Evolutionary conservation across 1,140 invertebrate genomes (phyloP).

Genomic region (Telenomus remus): DNA sequence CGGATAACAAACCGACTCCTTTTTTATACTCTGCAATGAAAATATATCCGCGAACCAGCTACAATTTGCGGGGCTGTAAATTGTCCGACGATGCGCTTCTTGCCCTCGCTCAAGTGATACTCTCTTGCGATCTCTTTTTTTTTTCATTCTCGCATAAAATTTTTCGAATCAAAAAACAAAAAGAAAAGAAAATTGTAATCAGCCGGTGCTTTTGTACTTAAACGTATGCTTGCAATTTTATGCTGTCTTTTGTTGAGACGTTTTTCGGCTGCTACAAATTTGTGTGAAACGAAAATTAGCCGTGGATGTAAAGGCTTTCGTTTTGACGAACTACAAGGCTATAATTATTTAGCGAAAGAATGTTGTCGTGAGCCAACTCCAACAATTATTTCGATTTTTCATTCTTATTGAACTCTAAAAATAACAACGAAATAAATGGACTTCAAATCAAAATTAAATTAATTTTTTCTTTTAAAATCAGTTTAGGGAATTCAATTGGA

Average conservation of each 20-base stretch:
- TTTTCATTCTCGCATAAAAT: constrained; percentile 28
- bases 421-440: no score
- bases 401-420: no score
- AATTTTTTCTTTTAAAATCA: no score
- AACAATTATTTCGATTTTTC: not conserved
- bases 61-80: constrained; percentile 48
- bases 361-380: not conserved
- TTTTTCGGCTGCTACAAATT: constrained; percentile 2
- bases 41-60: constrained; percentile 38
- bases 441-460: no score
- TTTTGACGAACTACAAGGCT: not conserved
- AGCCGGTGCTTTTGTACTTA: not conserved
- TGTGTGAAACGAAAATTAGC: constrained; percentile 5
- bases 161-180: constrained; percentile 15
- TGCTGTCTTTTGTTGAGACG: constrained; percentile 4
- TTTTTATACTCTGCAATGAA: constrained; percentile 38
- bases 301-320: not conserved
- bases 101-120: constrained; percentile 32
- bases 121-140: constrained; percentile 25
- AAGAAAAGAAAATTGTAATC: constrained; percentile 19
- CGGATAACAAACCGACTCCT: constrained; percentile 52
- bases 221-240: constrained; percentile 1
- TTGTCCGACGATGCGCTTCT: constrained; percentile 34
- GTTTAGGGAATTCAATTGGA: no score
- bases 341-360: constrained; percentile 2